Conservation (phyloP, 2,888 invertebrate species). For the Epirrhoe alternata region DNA sequence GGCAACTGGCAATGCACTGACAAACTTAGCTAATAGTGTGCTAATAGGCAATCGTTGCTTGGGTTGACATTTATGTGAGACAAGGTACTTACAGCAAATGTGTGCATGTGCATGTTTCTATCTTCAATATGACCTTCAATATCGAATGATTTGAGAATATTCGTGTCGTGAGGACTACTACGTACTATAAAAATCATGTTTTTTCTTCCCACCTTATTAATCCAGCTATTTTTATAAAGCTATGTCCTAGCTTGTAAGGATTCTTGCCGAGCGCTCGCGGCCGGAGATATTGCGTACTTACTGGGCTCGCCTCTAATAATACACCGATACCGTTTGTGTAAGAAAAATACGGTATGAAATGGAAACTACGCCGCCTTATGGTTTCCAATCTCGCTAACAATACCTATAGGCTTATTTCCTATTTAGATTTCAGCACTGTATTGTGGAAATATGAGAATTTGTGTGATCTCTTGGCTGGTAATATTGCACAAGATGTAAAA, state of each 20-base stretch:
- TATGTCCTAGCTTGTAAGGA: conserved; percentile 59
- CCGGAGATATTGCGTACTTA: conserved; percentile 83
- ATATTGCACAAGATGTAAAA: not conserved
- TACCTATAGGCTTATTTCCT: conserved; percentile 55
- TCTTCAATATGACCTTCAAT: too few relatives aligned
- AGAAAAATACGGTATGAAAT: conserved; percentile 80
- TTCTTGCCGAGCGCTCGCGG: conserved; percentile 66
- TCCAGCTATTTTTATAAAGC: conserved; percentile 16
- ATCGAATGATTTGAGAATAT: too few relatives aligned
- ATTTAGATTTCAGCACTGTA: conserved; percentile 54
- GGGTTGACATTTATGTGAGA: too few relatives aligned
- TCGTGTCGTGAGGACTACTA: too few relatives aligned
- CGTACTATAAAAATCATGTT: too few relatives aligned
- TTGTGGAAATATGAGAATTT: conserved; percentile 6
- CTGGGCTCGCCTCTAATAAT: conserved; percentile 81
- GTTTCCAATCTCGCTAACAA: conserved; percentile 72
- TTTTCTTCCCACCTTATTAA: not conserved
- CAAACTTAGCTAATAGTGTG: too few relatives aligned
- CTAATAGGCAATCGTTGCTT: too few relatives aligned
- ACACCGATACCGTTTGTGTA: conserved; percentile 77
- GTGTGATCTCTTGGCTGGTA: conserved; percentile 8
- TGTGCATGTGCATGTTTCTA: too few relatives aligned
- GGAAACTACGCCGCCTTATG: conserved; percentile 74
- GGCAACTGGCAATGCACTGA: too few relatives aligned
- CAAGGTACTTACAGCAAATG: too few relatives aligned